Base-by-base conservation (phyloP, 2,113 vertebrate genomes). In the Jaculus jaculus region DNA sequence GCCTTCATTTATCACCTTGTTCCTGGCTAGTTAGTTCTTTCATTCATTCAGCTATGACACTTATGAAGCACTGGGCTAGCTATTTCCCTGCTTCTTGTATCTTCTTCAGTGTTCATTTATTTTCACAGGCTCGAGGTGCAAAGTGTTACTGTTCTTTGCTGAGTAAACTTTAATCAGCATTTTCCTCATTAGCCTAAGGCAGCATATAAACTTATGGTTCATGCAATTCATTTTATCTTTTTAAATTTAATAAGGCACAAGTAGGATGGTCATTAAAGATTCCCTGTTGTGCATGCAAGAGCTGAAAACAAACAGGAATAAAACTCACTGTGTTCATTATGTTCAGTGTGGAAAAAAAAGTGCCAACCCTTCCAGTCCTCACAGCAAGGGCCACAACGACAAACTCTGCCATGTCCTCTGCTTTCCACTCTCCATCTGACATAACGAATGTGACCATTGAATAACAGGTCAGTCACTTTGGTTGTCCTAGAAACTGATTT, bases 231-330 rank as follows among this genome's bases (percentile, higher is more conserved):
- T 92, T 95, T 95, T 80, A 86, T 96, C 92, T 96, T 97, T 93
- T 96, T 93, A 96, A 95, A 96, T 97, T 97, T 97, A 96, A 97
- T 97, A 97, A 97, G 95, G 91, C 92, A 92, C 79, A 90, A 96
- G 94, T 79, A 42, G 79, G 84, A 95, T 86, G 90, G 96, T 72
- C 94, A 95, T 97, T 96, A 97, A 95, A 74, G 71, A 87, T 88
- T 89, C 91, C 96, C 96, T 92, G 92, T 90, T 95, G 96, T 94
- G 93, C 34, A 0, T 84, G 90, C 72, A 88, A 80, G 88, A 95
- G 91, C 85, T 0, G 7, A 95, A 96, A 95, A 95, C 93, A 96
- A 97, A 96, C 90, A 96, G 16, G 71, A 88, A 93, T 94, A 93
- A 96, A 96, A 95, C 95, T 95, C 95, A 94, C 66, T 92, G 79